These are phyloP conservation scores for Pomacea canaliculata DNA, from an alignment of 2,888 invertebrate genomes.

Conservation along the genomic window DNA sequence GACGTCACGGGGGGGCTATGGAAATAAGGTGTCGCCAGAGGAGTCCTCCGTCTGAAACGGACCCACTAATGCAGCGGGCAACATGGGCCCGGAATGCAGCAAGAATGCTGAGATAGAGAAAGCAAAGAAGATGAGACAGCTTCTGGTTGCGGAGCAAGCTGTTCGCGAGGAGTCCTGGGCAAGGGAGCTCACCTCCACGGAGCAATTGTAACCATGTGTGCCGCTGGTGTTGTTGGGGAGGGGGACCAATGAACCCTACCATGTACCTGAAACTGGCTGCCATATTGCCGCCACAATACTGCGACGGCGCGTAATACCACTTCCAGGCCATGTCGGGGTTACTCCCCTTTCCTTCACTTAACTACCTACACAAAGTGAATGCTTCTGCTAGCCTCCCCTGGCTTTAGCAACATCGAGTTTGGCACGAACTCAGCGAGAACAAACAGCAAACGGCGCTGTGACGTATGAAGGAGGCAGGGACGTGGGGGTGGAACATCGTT, in stretches of 20 bases:
- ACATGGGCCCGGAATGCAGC: background rate
- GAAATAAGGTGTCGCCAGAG: conserved; percentile 6
- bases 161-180: background rate
- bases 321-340: no score
- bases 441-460: no score
- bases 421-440: no score
- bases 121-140: conserved; percentile 25
- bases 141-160: conserved; percentile 3
- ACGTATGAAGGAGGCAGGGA: no score
- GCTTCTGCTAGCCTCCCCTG: no score
- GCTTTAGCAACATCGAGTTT: no score
- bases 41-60: conserved; percentile 1
- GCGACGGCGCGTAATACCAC: no score
- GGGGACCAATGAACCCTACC: background rate
- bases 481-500: no score
- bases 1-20: conserved; percentile 10
- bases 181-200: background rate
- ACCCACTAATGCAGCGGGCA: conserved; percentile 21
- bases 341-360: no score
- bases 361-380: no score
- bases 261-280: no score
- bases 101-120: conserved; percentile 26
- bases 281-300: no score
- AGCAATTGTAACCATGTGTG: conserved; percentile 27
- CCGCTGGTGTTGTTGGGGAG: background rate